Base-by-base conservation (phyloP, 2,888 invertebrate genomes). In the Xylota segnis region DNA sequence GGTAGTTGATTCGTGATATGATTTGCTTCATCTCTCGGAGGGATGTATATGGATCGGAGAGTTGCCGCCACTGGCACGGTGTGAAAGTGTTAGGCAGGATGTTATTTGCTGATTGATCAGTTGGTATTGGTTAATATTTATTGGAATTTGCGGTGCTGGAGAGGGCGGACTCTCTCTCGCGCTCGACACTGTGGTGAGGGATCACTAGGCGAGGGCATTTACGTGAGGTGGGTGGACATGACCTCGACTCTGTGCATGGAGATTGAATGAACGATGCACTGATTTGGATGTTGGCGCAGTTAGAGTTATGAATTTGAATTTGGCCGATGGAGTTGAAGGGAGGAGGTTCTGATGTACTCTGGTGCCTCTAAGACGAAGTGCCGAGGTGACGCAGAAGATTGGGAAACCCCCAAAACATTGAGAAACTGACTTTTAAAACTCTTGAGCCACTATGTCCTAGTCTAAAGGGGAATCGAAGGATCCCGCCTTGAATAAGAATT, bases 101-200 rank as follows among this genome's bases (percentile, higher is more conserved):
- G 71, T 82, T 86, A 86, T 86, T 86, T 86, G 68, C 86, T 81
- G 86, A 86, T 82, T 82, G 86, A 86, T 86, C 86, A 86, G 82
- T 61, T 68, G 47, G 56, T 82, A 76, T 47, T 82, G 86, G 86
- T 54, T 86, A 66, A 76, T 68, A 86, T 82, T 82, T 86, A 82
- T 82, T 82, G 82, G 71, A 66, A 61, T 61, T 54, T 10, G 37
- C 12, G 59, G 47, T 76, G 29, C 37, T 43, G 18, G 5, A 7
- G 43, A 23, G 14, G 66, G 76, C 18, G 63, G 78, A 10, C 12
- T 50, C 18, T 16, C 10, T 2, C 9, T 2, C 34, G 34, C 9
- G 4, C 34, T 23, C 23, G 18, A 10, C 14, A 10, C 12, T 5
- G 7, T 63, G 54, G 45, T 61, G 45, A 70, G 61, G 47, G 72